Base-by-base conservation (phyloP, 2,888 invertebrate genomes). In the Drosophila tanythrix region DNA sequence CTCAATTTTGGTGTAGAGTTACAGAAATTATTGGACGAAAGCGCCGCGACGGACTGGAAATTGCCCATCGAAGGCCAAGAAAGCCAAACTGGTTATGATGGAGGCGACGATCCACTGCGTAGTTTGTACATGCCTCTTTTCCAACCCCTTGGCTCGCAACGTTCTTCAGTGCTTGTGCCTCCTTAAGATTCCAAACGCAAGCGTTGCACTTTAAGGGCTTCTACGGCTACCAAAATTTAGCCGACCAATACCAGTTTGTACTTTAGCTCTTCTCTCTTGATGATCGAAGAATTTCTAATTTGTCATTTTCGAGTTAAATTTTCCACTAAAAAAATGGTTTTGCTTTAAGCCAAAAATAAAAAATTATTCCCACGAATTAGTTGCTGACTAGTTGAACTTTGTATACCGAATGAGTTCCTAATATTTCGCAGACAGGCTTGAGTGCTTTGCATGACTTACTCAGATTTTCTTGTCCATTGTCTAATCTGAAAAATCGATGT, bases 81-180 rank as follows among this genome's bases (percentile, higher is more conserved):
- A 40, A 10, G 10, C 10, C 40, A 21, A 6, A 21, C 13, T 13
- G 21, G 13, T 43, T 6, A 43, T 43, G 1, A 21, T 3, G 43
- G 21, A 21, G 11, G 1, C 1, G 13, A 0, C 3, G 1, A 46
- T 3, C 21, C 21, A 21, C 0, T 46, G 21, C 46, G 21, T 21
- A 13, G 13, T 21, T 46, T 38, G 21, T 13, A 46, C 6, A 1
- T 21, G 13, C 21, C 13, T 1, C 1, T 13, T 6, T 7, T 46
- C 11, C 3, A 3, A 13, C 3, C 1, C 40, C 1, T 11, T n/a
- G 2, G 4, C n/a, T 40, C 4, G 4, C 2, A 4, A 0, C 4
- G n/a, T 40, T 40, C 10, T n/a, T 40, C 10, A n/a, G n/a, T 40
- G 40, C 10, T 10, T 10, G 4, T 10, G 4, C 10, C 21, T 21